Evolutionary conservation across 2,797 vertebrate genomes (phyloP).

Genomic region (Cephalopachus bancanus): DNA sequence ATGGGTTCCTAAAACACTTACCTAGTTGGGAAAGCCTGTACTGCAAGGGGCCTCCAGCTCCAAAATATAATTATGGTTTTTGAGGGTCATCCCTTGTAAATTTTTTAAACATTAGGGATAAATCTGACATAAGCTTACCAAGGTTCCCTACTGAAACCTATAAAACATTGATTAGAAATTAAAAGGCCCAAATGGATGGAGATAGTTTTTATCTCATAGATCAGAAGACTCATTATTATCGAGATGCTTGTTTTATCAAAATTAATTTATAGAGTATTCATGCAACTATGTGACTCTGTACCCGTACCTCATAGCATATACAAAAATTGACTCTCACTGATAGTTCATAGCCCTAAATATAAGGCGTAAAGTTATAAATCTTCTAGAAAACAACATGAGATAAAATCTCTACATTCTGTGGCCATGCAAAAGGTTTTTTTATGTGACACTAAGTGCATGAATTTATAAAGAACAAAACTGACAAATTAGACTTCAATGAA

Average conservation of each 20-base stretch:
- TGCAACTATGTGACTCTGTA: neutral
- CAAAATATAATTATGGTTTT: neutral
- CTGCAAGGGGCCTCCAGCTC: too few species aligned
- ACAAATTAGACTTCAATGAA: neutral
- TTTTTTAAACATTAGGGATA: neutral
- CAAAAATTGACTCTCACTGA: neutral
- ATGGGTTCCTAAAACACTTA: too few species aligned
- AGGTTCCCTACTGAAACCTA: too few species aligned
- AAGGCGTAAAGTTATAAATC: neutral
- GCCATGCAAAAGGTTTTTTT: neutral
- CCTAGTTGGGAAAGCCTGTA: too few species aligned
- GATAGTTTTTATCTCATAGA: neutral
- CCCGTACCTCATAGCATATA: neutral
- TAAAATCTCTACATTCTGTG: neutral
- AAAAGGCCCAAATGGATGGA: neutral
- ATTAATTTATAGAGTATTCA: accelerated
- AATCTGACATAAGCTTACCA: neutral
- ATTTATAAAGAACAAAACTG: neutral
- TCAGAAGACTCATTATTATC: neutral
- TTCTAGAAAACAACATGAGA: neutral
- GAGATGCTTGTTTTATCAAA: neutral
- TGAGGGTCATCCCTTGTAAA: neutral
- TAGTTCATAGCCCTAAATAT: neutral
- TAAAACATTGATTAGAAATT: too few species aligned
- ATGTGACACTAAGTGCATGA: neutral